Evolutionary conservation across 1,140 invertebrate genomes (phyloP), one percentile per base, ranked within the genome.

Genomic region (Drosophila melanogaster): DNA sequence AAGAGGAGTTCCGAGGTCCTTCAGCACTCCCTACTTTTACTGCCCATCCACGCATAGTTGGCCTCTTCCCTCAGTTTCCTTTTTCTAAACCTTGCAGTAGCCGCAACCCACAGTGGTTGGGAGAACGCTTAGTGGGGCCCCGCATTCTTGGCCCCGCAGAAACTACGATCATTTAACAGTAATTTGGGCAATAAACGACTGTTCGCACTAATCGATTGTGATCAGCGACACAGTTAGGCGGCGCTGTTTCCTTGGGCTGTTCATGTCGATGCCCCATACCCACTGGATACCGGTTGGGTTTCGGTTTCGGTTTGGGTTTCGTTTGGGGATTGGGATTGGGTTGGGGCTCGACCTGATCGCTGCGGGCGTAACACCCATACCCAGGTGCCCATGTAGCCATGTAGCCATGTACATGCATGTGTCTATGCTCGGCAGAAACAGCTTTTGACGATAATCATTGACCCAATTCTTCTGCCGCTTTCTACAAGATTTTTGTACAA

Each of bases 381-480:
- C 26, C 26, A 26, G 0, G 2, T 30, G 3, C 1, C 24, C 0
- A 26, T 30, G 26, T 8, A 22, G 19, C 26, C 26, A 30, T 30
- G 26, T 30, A 8, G 26, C 30, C 30, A 30, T 10, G 30, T 30
- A 30, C 44, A 64, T 66, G 43, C 44, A 43, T 65, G 44, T 69
- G 64, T 72, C 69, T 76, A 76, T 67, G 72, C 54, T 40, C 53
- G 38, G 72, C 53, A 55, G 64, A 76, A 76, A 72, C 66, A 47
- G 71, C 58, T 76, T 73, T 75, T 76, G 72, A 66, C 72, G 72
- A 76, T 75, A 76, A 76, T 76, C 72, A 76, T 76, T 76, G 72
- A 76, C 72, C 72, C 53, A 76, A 76, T 76, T 76, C 72, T 76
- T 76, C 60, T 76, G 72, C 73, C 61, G 72, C 72, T 76, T 76